phyloP scores from a whole-genome alignment of 2,888 invertebrate species.

The Thymelicus lineola region DNA sequence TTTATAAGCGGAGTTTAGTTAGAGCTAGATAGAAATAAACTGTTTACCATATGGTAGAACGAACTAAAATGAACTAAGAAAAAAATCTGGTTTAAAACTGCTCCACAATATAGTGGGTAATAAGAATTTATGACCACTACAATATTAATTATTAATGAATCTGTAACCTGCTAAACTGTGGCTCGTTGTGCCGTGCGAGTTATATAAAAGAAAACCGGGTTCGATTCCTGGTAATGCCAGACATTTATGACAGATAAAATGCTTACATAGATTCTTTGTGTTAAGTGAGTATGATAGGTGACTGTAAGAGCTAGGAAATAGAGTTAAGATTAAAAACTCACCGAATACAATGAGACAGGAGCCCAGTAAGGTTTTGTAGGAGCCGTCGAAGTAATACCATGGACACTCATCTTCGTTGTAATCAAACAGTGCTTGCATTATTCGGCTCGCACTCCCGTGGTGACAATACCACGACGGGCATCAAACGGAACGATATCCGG shows the following conservation, averaged over 20 bases:
- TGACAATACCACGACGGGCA: conserved; percentile 57
- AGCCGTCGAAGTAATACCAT: conserved; percentile 83
- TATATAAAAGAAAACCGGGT: too few species aligned
- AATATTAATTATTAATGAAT: too few species aligned
- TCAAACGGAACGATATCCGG: conserved; percentile 53
- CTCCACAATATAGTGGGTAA: too few species aligned
- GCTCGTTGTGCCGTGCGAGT: too few species aligned
- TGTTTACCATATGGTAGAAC: background rate
- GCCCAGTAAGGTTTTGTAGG: conserved; percentile 81
- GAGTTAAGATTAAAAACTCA: conserved; percentile 54
- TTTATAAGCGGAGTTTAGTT: conserved; percentile 19
- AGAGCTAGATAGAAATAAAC: background rate
- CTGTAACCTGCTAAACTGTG: too few species aligned
- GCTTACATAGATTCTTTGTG: too few species aligned
- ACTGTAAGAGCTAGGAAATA: too few species aligned
- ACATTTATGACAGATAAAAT: too few species aligned
- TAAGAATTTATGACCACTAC: too few species aligned
- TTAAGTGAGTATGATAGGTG: too few species aligned
- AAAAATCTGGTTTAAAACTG: background rate
- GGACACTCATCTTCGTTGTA: conserved; percentile 79
- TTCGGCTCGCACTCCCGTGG: conserved; percentile 48
- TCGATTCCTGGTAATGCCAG: too few species aligned
- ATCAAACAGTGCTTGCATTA: conserved; percentile 68
- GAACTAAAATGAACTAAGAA: background rate
- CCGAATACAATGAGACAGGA: conserved; percentile 82